Percentiles rank a stretch among this genome's conserved stretches.
phyloP scores from a whole-genome alignment of 2,797 vertebrate species.

The Eurystomus glaucurus region DNA sequence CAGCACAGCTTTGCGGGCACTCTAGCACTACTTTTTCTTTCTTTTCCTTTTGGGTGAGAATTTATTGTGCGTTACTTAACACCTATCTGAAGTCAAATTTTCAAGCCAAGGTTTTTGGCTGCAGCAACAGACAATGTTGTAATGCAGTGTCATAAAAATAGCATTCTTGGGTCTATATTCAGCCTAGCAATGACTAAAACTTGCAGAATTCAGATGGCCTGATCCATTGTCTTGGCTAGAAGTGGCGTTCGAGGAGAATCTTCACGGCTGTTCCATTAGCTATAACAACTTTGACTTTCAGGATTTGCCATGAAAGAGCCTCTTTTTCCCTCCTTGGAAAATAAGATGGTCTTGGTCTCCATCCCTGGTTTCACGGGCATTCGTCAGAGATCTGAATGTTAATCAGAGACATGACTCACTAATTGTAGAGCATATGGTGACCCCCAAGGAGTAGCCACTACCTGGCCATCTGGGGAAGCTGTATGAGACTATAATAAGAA shows the following conservation, averaged over 20 bases:
- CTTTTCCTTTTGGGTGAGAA: not conserved
- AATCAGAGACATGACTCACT: not conserved
- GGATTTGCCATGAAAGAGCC: not conserved
- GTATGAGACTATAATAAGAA: not conserved
- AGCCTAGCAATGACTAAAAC: not conserved
- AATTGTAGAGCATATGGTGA: not conserved
- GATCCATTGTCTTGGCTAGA: not conserved
- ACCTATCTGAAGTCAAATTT: not conserved
- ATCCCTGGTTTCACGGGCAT: not conserved
- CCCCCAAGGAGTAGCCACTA: slow-evolving; percentile 9
- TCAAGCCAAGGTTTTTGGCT: slow-evolving; percentile 45
- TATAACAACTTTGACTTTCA: not conserved
- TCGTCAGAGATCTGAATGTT: slow-evolving; percentile 15
- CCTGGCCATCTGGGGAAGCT: slow-evolving; percentile 14
- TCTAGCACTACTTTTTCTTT: not conserved
- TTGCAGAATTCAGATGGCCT: not conserved
- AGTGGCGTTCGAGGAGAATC: not conserved
- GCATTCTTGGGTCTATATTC: not conserved
- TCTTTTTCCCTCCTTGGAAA: not conserved
- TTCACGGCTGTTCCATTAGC: not conserved
- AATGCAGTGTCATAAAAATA: slow-evolving; percentile 42
- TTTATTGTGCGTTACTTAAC: slow-evolving; percentile 12
- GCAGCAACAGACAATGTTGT: not conserved
- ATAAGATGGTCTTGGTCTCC: not conserved
- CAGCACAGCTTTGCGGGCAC: not conserved